phyloP scores from a whole-genome alignment of 2,797 vertebrate genomes.

The Poecile montanus region DNA sequence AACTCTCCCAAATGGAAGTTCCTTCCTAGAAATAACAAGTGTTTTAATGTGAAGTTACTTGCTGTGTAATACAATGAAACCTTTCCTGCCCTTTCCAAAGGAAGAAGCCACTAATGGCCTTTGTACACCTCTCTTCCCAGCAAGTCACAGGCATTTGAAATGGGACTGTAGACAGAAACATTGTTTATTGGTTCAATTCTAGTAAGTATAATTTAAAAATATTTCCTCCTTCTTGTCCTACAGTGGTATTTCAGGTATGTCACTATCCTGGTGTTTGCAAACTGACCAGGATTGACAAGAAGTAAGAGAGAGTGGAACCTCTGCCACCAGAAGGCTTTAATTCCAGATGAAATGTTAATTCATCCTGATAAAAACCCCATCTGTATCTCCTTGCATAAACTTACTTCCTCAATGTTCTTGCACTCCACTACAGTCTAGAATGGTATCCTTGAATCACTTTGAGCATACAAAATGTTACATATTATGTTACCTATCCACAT shows the following conservation, averaged over 20 bases:
- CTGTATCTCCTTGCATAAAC: neutral
- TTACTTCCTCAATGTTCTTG: neutral
- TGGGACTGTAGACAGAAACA: neutral
- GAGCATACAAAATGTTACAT: neutral
- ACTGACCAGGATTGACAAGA: neutral
- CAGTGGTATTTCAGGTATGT: neutral
- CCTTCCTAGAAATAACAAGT: neutral
- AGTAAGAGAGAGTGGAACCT: neutral
- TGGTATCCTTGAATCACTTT: neutral
- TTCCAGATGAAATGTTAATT: neutral
- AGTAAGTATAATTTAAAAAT: neutral
- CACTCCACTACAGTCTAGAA: neutral
- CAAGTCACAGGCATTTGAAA: neutral
- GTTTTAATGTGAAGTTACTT: neutral
- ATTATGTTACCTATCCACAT: neutral
- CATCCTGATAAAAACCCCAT: neutral
- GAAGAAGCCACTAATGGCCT: neutral
- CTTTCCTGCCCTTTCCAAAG: neutral
- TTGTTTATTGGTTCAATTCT: neutral
- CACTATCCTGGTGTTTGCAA: neutral
- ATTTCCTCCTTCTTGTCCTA: neutral
- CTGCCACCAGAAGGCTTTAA: neutral
- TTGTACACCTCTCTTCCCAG: neutral
- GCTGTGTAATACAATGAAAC: neutral
- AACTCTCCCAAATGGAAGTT: neutral